Evolutionary conservation across 2,113 vertebrate genomes (phyloP), one percentile per base, ranked within the genome.

Genomic region (Gambusia affinis): DNA sequence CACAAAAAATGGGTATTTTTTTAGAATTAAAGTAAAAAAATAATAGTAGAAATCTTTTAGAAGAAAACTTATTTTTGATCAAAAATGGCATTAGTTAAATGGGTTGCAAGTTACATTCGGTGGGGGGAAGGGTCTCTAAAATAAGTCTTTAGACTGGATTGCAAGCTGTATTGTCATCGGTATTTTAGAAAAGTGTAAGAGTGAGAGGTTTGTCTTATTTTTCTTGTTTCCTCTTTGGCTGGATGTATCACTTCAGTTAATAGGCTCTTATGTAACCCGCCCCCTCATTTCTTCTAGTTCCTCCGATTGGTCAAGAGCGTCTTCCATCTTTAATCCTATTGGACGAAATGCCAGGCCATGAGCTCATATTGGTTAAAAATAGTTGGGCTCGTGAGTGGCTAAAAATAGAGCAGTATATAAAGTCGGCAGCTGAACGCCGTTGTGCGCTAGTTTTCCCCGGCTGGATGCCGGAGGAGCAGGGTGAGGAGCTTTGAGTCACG

Each of bases 281-380:
- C 87, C 75, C 57, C 65, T 39, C 60, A 47, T 7, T 15, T 5
- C 35, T 84, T 19, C 67, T 12, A 63, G 24, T 17, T 14, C 1
- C 57, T 83, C 63, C 78, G 65, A 93, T 94, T 93, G 93, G 94
- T 54, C 70, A 4, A 37, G n/a, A n/a, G 10, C 7, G 2, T 24
- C 60, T 12, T 1, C 1, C 28, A 37, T 37, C 64, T 79, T 47
- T 47, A 35, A 61, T 86, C 39, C 81, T 73, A 94, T 94, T 95
- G 94, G 94, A 60, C 57, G 39, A 63, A 5, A 4, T 4, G 17
- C 30, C 39, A 72, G 76, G 69, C n/a, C 82, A 89, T 94, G 94
- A 94, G 89, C 92, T 93, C 92, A 94, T 92, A 93, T 93, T 93
- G 93, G 93, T 92, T 94, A 94, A 94, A 94, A 92, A 94, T 94